Evolutionary conservation across 2,113 vertebrate species (phyloP).

Genomic region (Paramormyrops kingsleyae): DNA sequence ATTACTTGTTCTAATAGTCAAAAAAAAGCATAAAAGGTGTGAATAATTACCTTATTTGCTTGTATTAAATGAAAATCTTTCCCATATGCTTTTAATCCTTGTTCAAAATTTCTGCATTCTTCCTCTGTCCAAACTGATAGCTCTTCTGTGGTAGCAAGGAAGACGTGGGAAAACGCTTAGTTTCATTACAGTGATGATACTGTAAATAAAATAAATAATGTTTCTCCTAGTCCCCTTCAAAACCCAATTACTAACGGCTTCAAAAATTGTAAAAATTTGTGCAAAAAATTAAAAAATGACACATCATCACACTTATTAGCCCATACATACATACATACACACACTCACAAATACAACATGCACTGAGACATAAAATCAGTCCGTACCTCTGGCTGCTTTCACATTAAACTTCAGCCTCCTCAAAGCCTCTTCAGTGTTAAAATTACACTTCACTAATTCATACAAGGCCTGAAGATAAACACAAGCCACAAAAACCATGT

Average conservation of each 20-base stretch:
- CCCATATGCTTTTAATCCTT: conserved; percentile 88
- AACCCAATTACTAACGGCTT: not conserved
- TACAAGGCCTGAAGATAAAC: conserved; percentile 75
- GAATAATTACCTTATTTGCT: conserved; percentile 82
- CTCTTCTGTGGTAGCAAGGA: conserved; percentile 67
- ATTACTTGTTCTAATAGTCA: not conserved
- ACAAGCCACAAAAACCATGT: not conserved
- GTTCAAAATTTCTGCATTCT: conserved; percentile 91
- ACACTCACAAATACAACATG: not conserved
- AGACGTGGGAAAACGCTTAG: not conserved
- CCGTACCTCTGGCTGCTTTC: conserved; percentile 87
- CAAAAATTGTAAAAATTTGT: too few species aligned
- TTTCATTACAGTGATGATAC: not conserved
- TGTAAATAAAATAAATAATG: not conserved
- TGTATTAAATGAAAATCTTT: conserved; percentile 95
- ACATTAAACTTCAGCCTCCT: conserved; percentile 86
- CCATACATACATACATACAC: not conserved
- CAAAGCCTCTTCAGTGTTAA: conserved; percentile 89
- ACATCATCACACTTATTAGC: not conserved
- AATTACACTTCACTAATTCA: conserved; percentile 93
- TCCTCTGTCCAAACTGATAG: conserved; percentile 93
- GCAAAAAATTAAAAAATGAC: not conserved
- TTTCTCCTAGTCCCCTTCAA: not conserved
- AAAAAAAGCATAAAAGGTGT: not conserved
- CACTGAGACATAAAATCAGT: not conserved